Base-by-base conservation (phyloP, 2,888 invertebrate genomes). In the Muschampia plurimacula region DNA sequence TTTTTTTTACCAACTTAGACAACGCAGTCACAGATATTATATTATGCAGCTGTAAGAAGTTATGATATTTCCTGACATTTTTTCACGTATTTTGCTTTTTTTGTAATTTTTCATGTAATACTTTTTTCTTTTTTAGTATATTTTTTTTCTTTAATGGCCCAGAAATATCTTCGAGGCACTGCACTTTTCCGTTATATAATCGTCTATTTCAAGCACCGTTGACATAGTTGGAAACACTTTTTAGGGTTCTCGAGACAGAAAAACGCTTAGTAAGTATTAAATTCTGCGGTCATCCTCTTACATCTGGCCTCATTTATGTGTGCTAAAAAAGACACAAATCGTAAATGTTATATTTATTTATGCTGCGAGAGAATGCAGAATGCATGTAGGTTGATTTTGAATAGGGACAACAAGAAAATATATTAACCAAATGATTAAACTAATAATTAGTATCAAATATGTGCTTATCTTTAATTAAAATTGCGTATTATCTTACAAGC, bases 191-290 rank as follows among this genome's bases (percentile, higher is more conserved):
- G 65, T 65, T 71, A 60, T 49, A 71, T 65, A 71, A 71, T 59
- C 57, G 12, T 44, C 64, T 70, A 15, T 70, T 63, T 64, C 59
- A 66, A 59, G 70, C 46, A 46, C 49, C 65, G 60, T 71, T 71
- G 71, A 71, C 71, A 71, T 52, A 71, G 49, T 49, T 71, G 39
- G 49, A 66, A 59, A 71, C 71, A 71, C 66, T 71, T 71, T 71
- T 71, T 66, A 71, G 65, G 71, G 59, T 66, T 71, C 71, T 66
- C 66, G 39, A 65, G 49, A 62, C 44, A 67, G 57, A 57, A 71
- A 71, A 66, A 71, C 60, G 59, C 71, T 66, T 65, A 70, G 46
- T 59, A 65, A 32, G 46, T 59, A 36, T 70, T 57, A 44, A n/a
- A 32, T 64, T 63, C 49, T 63, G 36, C 55, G 55, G 15, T 52